Conservation (phyloP, 2,113 vertebrate genomes). For the Sterna hirundo region DNA sequence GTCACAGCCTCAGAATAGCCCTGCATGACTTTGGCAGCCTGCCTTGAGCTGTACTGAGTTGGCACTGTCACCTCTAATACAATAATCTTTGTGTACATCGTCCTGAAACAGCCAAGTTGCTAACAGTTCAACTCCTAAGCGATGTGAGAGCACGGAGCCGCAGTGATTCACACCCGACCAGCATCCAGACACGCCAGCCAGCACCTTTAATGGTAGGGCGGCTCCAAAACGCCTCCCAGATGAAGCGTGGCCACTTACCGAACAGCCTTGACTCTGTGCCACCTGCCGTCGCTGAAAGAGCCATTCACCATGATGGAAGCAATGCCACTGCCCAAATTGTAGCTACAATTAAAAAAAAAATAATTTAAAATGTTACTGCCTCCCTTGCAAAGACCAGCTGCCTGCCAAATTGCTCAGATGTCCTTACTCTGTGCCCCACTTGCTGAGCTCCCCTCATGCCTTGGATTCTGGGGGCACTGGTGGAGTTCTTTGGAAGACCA, state of each 20-base stretch:
- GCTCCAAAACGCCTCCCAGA: neutral
- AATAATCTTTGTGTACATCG: neutral
- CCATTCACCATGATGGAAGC: slow-evolving; percentile 84
- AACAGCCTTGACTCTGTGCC: slow-evolving; percentile 93
- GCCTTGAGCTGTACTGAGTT: neutral
- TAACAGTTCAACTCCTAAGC: neutral
- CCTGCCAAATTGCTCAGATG: neutral
- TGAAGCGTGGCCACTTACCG: slow-evolving; percentile 72
- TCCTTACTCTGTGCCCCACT: neutral
- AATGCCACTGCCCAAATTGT: slow-evolving; percentile 91
- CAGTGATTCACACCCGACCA: neutral
- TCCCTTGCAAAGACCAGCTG: neutral
- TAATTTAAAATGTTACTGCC: neutral
- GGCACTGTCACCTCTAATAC: neutral
- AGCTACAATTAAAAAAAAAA: slow-evolving; percentile 70
- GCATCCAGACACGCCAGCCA: accelerated
- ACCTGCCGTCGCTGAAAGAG: slow-evolving; percentile 88
- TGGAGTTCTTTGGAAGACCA: neutral
- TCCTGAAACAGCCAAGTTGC: neutral
- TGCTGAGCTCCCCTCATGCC: neutral
- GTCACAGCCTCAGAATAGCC: slow-evolving; percentile 30
- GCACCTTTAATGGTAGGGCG: neutral
- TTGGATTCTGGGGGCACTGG: accelerated
- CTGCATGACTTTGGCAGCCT: slow-evolving; percentile 13
- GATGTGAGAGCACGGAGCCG: accelerated